Evolutionary conservation across 2,888 invertebrate species (phyloP), one percentile per base, ranked within the genome.

Genomic region (Schizaphis graminum): DNA sequence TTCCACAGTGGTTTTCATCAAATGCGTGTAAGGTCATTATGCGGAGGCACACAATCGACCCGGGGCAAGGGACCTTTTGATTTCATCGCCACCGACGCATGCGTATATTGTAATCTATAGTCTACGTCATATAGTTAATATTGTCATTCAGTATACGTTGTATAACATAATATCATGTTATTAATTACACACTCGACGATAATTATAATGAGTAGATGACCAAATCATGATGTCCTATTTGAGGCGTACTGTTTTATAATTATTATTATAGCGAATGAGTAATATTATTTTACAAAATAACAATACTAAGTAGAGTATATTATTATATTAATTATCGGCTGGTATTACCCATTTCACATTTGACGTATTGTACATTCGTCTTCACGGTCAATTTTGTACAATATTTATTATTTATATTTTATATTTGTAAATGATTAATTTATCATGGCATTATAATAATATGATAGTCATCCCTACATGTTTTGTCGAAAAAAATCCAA

Each of bases 61-160:
- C 26, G 28, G 28, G 11, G 1, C 16, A 16, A 13, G 16, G 86
- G 28, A 13, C 47, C 49, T 16, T 49, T 87, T 87, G 49, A 87
- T 49, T 87, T 87, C 47, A 49, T 87, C 49, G 87, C 49, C 21
- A 49, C 87, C 87, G 87, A 87, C 49, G 49, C 49, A 87, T 87
- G 87, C 49, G 87, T 49, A n/a, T 53, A n/a, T 87, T 87, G n/a
- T 87, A 87, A n/a, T 49, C n/a, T n/a, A 47, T 57, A 57, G 77
- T 35, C 21, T 21, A 77, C 77, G n/a, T n/a, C n/a, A 35, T 16
- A 67, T 77, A 77, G 77, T 77, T 77, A 8, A 77, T 77, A 57
- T 77, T 77, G 35, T 35, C 77, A 77, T 77, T 77, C 77, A 77
- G 35, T 24, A 67, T 35, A n/a, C 13, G 16, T 53, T 53, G 53